Percentiles rank a stretch among this genome's conserved stretches.
Conservation (phyloP, 2,888 invertebrate species). For the Lacanobia wlatinum region DNA sequence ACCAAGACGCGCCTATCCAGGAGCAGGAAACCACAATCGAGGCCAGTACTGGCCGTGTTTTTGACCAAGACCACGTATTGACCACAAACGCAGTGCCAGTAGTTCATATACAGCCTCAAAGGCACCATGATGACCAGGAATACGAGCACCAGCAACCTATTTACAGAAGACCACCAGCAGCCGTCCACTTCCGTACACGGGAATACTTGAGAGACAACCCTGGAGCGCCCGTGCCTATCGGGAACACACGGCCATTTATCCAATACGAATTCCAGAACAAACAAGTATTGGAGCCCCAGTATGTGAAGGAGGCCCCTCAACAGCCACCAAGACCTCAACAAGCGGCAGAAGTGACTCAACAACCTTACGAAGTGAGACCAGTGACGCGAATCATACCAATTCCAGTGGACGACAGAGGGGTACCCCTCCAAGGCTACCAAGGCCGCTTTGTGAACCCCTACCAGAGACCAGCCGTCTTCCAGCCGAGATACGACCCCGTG, state of each 20-base stretch:
- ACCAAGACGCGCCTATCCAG: slow-evolving; percentile 79
- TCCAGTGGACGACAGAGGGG: slow-evolving; percentile 86
- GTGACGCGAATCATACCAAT: slow-evolving; percentile 85
- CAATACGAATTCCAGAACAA: slow-evolving; percentile 87
- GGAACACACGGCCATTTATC: slow-evolving; percentile 88
- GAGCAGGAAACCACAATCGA: slow-evolving; percentile 87
- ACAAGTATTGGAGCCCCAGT: slow-evolving; percentile 86
- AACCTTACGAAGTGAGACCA: slow-evolving; percentile 82
- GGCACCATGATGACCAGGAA: slow-evolving; percentile 80
- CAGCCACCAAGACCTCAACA: slow-evolving; percentile 73
- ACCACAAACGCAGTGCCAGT: slow-evolving; percentile 90
- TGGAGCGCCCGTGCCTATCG: slow-evolving; percentile 87
- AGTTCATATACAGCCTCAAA: slow-evolving; percentile 88
- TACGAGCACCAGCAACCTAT: slow-evolving; percentile 86
- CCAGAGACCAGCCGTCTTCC: slow-evolving; percentile 72
- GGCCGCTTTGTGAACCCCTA: slow-evolving; percentile 83
- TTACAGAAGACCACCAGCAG: slow-evolving; percentile 79
- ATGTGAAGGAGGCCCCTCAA: slow-evolving; percentile 77
- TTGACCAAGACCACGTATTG: slow-evolving; percentile 86
- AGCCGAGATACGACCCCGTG: slow-evolving; percentile 86
- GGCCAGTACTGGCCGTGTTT: slow-evolving; percentile 89
- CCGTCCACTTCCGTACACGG: slow-evolving; percentile 85
- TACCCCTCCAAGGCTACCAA: slow-evolving; percentile 85
- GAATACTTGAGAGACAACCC: slow-evolving; percentile 89
- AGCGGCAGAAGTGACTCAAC: slow-evolving; percentile 79